Evolutionary conservation across 2,113 vertebrate genomes (phyloP).

Genomic region (Polyodon spathula): DNA sequence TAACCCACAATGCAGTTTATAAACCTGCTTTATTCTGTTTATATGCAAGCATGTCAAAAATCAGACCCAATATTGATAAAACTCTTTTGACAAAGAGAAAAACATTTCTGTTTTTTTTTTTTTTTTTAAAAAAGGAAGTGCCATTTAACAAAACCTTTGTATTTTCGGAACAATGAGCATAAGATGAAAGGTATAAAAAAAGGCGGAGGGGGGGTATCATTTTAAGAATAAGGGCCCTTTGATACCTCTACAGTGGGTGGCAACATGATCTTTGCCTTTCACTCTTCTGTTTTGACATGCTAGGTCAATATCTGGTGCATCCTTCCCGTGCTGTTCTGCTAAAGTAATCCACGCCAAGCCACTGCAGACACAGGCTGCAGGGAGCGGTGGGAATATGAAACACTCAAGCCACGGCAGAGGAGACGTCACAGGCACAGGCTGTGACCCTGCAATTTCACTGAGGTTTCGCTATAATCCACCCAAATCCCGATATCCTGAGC

Average conservation of each 20-base stretch:
- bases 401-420: too few species aligned
- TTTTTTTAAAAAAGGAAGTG: conserved; percentile 27
- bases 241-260: conserved; percentile 21
- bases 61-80: too few species aligned
- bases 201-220: conserved; percentile 10
- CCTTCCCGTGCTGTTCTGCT: not conserved
- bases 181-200: not conserved
- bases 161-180: not conserved
- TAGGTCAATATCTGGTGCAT: not conserved
- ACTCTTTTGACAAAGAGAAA: not conserved
- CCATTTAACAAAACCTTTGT: conserved; percentile 12
- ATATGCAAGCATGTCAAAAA: too few species aligned
- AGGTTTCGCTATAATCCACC: too few species aligned
- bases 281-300: not conserved
- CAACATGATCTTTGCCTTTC: not conserved
- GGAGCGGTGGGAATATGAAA: too few species aligned
- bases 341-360: not conserved
- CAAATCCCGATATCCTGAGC: too few species aligned
- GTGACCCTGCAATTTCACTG: too few species aligned
- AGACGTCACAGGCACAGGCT: too few species aligned
- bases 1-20: too few species aligned
- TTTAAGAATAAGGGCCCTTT: conserved; percentile 16
- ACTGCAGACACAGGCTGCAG: too few species aligned
- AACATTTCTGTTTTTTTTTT: conserved; percentile 15
- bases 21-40: too few species aligned